Evolutionary conservation across 2,888 invertebrate genomes (phyloP), one percentile per base, ranked within the genome.

Genomic region (Achlya flavicornis): DNA sequence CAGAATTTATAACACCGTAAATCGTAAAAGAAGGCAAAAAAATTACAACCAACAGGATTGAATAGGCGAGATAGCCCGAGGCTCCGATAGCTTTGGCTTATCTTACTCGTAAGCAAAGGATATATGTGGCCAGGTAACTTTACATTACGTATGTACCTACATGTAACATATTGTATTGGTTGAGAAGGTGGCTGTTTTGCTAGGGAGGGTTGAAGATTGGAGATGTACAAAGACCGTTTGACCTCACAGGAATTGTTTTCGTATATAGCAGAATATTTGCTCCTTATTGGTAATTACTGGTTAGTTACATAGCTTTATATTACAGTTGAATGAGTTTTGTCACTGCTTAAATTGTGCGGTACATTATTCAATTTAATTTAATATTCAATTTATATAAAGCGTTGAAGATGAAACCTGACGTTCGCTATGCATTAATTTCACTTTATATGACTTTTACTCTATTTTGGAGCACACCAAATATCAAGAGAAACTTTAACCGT

Each of bases 1-100:
- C 85, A 80, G 85, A 90, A 90, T 92, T 91, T 92, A 91, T 86
- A 88, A 80, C 85, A 79, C 80, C 77, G 86, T 91, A 89, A 89
- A 91, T 90, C 87, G 88, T 85, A 83, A 87, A 86, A 84, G 76
- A 71, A 79, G 76, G 83, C 83, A 88, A 89, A 90, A 91, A 90
- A 87, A 83, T 89, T 89, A 90, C 86, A 83, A 76, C 86, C 81
- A 68, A 80, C 79, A 78, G 81, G 78, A 80, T 77, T 80, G 85
- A 83, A 87, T 82, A 77, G 83, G 74, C 71, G 84, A 83, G 85
- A 85, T 87, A 88, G 87, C 80, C 79, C 73, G 73, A 79, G 79
- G 76, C 75, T 74, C 70, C 80, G 79, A 85, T 85, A 83, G 76
- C 79, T 72, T 62, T 71, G 75, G 79, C 84, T 85, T 86, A 86